phyloP scores from a whole-genome alignment of 2,113 vertebrate species.

The Tachycineta bicolor region DNA sequence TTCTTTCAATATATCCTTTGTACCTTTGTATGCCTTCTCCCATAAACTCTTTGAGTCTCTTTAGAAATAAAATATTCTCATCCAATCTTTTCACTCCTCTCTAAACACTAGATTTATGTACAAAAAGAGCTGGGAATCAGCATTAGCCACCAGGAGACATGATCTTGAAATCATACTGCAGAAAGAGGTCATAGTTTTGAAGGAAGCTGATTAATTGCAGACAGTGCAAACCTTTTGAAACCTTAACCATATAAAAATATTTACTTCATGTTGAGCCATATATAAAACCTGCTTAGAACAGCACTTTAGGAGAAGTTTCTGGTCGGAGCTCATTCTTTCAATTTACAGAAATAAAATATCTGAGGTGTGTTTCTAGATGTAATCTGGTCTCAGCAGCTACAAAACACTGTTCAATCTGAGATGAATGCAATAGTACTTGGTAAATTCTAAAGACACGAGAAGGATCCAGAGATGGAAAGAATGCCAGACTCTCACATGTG shows the following conservation, averaged over 20 bases:
- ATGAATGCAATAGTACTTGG: not conserved
- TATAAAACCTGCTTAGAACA: not conserved
- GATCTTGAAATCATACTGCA: not conserved
- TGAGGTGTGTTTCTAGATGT: not conserved
- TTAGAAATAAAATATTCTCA: not conserved
- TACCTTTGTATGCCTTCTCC: not conserved
- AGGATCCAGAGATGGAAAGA: constrained; percentile 8
- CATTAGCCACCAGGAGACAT: not conserved
- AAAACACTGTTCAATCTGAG: not conserved
- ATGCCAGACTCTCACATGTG: not conserved
- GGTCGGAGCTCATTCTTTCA: not conserved
- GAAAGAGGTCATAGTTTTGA: not conserved
- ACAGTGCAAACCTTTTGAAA: constrained; percentile 2
- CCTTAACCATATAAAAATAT: not conserved
- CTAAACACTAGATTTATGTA: not conserved
- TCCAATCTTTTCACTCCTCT: not conserved
- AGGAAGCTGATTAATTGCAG: not conserved
- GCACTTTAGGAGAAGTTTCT: not conserved
- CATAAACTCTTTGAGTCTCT: not conserved
- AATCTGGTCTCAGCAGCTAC: not conserved
- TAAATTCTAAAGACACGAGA: not conserved
- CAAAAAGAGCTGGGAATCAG: not conserved
- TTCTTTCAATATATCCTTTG: not conserved
- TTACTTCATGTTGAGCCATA: not conserved
- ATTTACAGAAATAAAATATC: not conserved